phyloP scores from a whole-genome alignment of 2,797 vertebrate species.

The Sebastes minor region DNA sequence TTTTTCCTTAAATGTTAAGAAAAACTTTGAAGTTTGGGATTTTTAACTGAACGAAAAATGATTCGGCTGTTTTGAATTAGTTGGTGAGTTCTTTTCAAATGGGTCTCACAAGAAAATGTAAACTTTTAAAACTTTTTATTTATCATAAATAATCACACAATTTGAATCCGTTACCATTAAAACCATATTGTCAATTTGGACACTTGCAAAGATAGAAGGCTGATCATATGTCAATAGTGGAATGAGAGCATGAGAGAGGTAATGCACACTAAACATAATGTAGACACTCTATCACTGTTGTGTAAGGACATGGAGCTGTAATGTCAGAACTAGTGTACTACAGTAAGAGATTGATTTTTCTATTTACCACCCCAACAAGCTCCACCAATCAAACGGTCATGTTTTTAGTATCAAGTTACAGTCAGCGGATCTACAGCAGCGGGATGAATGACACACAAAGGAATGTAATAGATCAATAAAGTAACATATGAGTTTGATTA shows the following conservation, averaged over 20 bases:
- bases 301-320: background rate
- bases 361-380: background rate
- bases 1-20: background rate
- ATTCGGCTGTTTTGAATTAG: background rate
- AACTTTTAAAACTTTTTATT: background rate
- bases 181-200: background rate
- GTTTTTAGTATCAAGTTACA: background rate
- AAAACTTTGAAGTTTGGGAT: background rate
- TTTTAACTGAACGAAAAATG: too few relatives aligned
- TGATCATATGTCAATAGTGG: background rate
- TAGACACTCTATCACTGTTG: background rate
- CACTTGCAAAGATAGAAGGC: background rate
- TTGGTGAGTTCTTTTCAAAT: background rate
- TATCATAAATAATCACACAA: background rate
- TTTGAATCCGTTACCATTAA: background rate
- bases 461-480: background rate
- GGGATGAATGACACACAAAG: background rate
- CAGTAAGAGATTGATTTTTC: background rate
- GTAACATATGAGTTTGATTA: background rate
- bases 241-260: background rate
- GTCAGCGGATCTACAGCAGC: background rate
- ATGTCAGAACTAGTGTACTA: background rate
- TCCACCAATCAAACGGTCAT: background rate
- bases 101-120: background rate
- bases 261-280: background rate